Evolutionary conservation across 2,113 vertebrate species (phyloP).

Genomic region (Pipra filicauda): DNA sequence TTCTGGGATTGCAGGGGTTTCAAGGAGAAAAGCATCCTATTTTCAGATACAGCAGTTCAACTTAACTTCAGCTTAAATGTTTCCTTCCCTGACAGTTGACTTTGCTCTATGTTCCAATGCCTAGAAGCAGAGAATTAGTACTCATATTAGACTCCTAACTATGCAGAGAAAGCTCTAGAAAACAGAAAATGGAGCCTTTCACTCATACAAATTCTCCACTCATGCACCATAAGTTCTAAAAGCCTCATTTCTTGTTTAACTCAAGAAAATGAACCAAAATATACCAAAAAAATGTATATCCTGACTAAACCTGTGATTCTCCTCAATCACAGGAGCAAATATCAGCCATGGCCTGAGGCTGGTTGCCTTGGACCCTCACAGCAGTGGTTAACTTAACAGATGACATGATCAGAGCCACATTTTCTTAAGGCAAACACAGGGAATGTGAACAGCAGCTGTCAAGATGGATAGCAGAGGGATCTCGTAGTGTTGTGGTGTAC

Average conservation of each 20-base stretch:
- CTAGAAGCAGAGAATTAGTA: background rate
- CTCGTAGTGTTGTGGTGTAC: background rate
- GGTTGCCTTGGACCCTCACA: background rate
- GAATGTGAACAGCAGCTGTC: constrained; percentile 34
- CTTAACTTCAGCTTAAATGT: background rate
- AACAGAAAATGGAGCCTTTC: background rate
- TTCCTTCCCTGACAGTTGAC: background rate
- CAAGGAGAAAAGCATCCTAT: background rate
- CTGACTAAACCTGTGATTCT: background rate
- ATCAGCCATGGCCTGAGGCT: background rate
- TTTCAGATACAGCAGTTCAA: background rate
- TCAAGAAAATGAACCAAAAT: background rate
- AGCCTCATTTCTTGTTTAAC: background rate
- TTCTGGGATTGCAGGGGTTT: background rate
- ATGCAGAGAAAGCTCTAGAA: background rate
- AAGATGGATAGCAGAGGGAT: constrained; percentile 1
- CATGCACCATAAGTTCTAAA: background rate
- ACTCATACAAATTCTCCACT: background rate
- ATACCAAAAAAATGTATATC: background rate
- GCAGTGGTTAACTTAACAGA: constrained; percentile 1
- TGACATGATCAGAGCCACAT: background rate
- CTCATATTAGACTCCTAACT: background rate
- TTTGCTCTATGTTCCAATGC: background rate
- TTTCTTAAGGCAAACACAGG: constrained; percentile 34
- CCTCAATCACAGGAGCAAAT: background rate